Evolutionary conservation across 1,140 invertebrate species (phyloP).

Genomic region (Liolophura sinensis): DNA sequence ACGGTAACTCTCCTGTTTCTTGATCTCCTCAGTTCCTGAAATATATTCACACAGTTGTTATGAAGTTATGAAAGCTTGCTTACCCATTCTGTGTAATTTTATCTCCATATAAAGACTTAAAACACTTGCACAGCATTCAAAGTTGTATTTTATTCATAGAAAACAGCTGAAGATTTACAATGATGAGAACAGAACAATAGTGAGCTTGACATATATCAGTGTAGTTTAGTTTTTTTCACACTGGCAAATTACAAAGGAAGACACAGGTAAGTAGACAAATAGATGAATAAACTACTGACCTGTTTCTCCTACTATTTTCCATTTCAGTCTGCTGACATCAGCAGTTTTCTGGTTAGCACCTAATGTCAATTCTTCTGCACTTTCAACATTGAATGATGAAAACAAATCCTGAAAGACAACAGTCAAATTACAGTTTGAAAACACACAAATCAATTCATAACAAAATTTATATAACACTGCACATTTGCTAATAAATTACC

Average conservation of each 20-base stretch:
- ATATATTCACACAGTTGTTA: constrained; percentile 1
- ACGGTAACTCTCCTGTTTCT: constrained; percentile 11
- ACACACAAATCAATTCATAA: neutral
- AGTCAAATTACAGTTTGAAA: constrained; percentile 15
- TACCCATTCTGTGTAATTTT: too few species aligned
- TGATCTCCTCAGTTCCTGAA: constrained; percentile 6
- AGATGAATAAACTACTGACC: constrained; percentile 38
- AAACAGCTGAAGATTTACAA: neutral
- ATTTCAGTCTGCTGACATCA: constrained; percentile 45
- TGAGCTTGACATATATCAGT: constrained; percentile 1
- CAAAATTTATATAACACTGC: constrained; percentile 35
- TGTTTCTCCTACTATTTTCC: constrained; percentile 28
- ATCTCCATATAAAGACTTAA: too few species aligned
- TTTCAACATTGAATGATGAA: constrained; percentile 62
- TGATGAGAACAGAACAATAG: neutral
- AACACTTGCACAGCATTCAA: too few species aligned
- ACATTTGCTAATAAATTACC: constrained; percentile 31
- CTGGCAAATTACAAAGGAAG: constrained; percentile 10
- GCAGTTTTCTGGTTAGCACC: constrained; percentile 66
- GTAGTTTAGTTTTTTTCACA: constrained; percentile 3
- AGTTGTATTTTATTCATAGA: too few species aligned
- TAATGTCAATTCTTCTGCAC: constrained; percentile 69
- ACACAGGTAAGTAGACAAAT: neutral
- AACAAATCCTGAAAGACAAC: constrained; percentile 63
- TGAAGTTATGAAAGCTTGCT: too few species aligned